These are phyloP conservation scores for Psittacula cyanocephala DNA, from an alignment of 2,113 vertebrate species.

Conservation along the genomic window DNA sequence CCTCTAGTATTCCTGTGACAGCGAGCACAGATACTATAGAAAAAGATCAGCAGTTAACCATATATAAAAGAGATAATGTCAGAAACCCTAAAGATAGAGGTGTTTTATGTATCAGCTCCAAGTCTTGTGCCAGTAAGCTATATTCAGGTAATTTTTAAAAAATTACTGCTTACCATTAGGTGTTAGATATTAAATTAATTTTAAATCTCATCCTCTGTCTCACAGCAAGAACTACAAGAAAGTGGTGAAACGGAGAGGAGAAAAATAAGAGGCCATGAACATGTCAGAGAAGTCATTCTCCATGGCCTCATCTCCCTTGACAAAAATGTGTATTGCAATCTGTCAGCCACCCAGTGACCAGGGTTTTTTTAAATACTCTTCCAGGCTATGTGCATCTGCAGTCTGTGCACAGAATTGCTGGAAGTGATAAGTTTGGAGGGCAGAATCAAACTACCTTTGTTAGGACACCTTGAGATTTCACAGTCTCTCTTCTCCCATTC, in stretches of 20 bases:
- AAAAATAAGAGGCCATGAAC: slow-evolving; percentile 42
- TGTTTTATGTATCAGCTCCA: slow-evolving; percentile 40
- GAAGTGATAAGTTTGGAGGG: not conserved
- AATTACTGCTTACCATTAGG: not conserved
- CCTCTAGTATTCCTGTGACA: slow-evolving; percentile 44
- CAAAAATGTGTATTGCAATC: slow-evolving; percentile 31
- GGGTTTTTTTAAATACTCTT: not conserved
- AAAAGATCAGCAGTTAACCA: slow-evolving; percentile 54
- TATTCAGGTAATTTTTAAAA: not conserved
- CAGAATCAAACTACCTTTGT: not conserved
- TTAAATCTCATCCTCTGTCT: not conserved
- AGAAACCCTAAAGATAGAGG: slow-evolving; percentile 44
- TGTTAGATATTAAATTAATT: slow-evolving; percentile 1
- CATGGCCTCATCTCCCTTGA: not conserved
- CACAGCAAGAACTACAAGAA: not conserved
- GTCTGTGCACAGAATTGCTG: not conserved
- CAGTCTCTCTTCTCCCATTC: not conserved
- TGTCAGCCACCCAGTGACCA: not conserved
- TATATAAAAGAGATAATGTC: slow-evolving; percentile 31
- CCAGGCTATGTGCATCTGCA: not conserved
- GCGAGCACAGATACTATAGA: slow-evolving; percentile 15
- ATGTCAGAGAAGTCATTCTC: slow-evolving; percentile 18
- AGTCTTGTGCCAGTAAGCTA: slow-evolving; percentile 40
- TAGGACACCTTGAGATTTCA: not conserved
- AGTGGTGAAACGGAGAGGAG: not conserved